A percentile compares a stretch with the other conserved stretches of the same genome.
phyloP scores from a whole-genome alignment of 2,888 invertebrate genomes.

The Gymnocheta viridis region DNA sequence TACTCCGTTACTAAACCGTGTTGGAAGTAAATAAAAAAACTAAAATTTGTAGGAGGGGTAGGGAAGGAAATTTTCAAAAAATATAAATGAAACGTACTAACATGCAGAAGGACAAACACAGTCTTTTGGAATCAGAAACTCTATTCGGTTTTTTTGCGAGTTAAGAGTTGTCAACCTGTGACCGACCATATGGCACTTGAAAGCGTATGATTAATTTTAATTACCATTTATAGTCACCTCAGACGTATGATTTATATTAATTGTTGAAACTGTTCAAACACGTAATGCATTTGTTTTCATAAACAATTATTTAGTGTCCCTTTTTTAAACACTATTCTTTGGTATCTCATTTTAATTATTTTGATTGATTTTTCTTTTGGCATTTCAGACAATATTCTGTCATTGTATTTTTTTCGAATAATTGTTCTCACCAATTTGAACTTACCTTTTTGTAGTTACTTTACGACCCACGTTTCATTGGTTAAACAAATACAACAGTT shows the following conservation, averaged over 20 bases:
- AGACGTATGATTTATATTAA: constrained; percentile 17
- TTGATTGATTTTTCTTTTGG: constrained; percentile 35
- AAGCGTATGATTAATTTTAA: constrained; percentile 45
- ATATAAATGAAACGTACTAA: too few relatives aligned
- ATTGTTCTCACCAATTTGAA: too few relatives aligned
- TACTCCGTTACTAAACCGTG: too few relatives aligned
- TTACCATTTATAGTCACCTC: background rate
- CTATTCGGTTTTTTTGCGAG: too few relatives aligned
- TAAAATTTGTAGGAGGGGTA: too few relatives aligned
- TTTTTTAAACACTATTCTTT: background rate
- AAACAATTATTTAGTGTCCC: background rate
- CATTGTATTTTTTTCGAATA: background rate
- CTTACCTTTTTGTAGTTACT: too few relatives aligned
- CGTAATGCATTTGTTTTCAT: background rate
- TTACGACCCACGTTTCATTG: background rate
- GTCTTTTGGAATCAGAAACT: too few relatives aligned
- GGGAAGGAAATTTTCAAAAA: too few relatives aligned
- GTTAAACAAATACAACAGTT: background rate
- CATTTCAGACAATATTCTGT: background rate
- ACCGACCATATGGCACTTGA: background rate
- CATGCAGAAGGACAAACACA: too few relatives aligned
- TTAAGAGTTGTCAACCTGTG: too few relatives aligned
- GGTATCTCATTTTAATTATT: constrained; percentile 16
- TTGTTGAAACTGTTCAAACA: background rate
- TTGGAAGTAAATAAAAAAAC: too few relatives aligned